These are phyloP conservation scores for Noctua janthe DNA, from an alignment of 2,888 invertebrate species.

Conservation along the genomic window DNA sequence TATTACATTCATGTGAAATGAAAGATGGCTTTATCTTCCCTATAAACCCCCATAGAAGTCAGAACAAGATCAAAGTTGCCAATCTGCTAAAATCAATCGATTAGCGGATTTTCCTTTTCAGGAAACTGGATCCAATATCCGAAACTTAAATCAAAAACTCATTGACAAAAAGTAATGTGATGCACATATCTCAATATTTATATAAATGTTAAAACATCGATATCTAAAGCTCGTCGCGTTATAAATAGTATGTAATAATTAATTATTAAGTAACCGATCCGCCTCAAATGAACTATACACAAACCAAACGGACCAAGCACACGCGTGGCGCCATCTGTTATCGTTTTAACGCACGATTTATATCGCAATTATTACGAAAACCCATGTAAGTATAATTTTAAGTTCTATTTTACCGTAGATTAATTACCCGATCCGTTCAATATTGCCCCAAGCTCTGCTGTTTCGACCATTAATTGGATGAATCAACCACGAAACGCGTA, in stretches of 20 bases:
- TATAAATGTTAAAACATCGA: constrained; percentile 11
- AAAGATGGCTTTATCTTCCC: not conserved
- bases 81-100: not conserved
- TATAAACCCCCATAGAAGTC: not conserved
- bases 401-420: constrained; percentile 52
- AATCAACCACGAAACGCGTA: constrained; percentile 73
- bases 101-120: not conserved
- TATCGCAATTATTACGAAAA: constrained; percentile 55
- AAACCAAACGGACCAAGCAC: constrained; percentile 12
- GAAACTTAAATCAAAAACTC: not conserved
- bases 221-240: constrained; percentile 4
- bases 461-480: constrained; percentile 56
- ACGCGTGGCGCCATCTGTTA: constrained; percentile 74
- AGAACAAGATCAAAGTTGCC: not conserved
- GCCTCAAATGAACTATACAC: constrained; percentile 16
- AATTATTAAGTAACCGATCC: constrained; percentile 44
- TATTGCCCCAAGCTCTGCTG: constrained; percentile 43
- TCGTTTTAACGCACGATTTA: constrained; percentile 49
- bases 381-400: constrained; percentile 49
- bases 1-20: not conserved
- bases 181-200: not conserved
- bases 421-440: constrained; percentile 53
- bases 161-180: not conserved
- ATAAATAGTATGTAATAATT: constrained; percentile 26
- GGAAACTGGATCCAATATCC: not conserved